Evolutionary conservation across 2,888 invertebrate genomes (phyloP), one percentile per base, ranked within the genome.

Genomic region (Alloscopus bannaensis): DNA sequence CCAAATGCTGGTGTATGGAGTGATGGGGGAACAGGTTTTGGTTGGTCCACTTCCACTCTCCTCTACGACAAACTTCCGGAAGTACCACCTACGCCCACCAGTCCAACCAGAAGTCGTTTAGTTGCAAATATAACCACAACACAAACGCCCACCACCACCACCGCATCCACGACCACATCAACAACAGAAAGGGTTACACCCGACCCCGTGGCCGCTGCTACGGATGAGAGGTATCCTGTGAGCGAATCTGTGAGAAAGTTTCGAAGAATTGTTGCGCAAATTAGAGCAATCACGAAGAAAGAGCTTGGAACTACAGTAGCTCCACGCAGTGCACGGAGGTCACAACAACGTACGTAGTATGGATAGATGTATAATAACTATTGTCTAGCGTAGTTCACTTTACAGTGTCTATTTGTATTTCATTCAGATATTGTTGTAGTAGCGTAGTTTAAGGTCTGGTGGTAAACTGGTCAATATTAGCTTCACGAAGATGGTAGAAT

Each of bases 221-320:
- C 57, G 8, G 62, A 62, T 70, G 28, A 52, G n/a, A 47, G 69
- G 13, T 77, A 42, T 70, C 69, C 77, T 20, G 70, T 73, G 1
- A 75, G 64, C 28, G 81, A 81, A 26, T 57, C 76, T 2, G 70
- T 81, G 3, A 26, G 57, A n/a, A 81, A 71, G 47, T 76, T 81
- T 71, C 65, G 76, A 11, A 26, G 76, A 52, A 71, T 81, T 28
- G 76, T 81, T 1, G 59, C 81, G 20, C 69, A 70, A 66, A 76
- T 81, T 42, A 60, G 81, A 57, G 76, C 76, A 24, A 76, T 81
- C 28, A 72, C 81, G 8, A 81, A 66, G 65, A 70, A 76, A 40
- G 81, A 81, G 24, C 66, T 81, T 22, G 45, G 36, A 55, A 40
- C 55, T 0, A n/a, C 1, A 4, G n/a, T n/a, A n/a, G n/a, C n/a